Percentiles rank a stretch among this genome's conserved stretches.
phyloP scores from a whole-genome alignment of 1,140 invertebrate species.

The Tribolium castaneum region DNA sequence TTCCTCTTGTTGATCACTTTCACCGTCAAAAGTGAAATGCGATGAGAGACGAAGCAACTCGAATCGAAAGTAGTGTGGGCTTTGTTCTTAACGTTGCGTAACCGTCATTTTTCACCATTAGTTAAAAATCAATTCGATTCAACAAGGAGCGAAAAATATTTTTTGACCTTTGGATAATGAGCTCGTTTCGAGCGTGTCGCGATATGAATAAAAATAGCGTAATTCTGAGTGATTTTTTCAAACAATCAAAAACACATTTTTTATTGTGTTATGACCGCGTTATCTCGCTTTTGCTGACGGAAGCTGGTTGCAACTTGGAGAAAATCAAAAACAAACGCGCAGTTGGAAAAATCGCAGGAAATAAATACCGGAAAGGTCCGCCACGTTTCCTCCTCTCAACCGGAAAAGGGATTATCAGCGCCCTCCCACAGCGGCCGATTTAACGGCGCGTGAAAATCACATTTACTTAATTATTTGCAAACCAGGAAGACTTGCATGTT shows the following conservation, averaged over 20 bases:
- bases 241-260: too few species aligned
- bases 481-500: conserved; percentile 19
- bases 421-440: conserved; percentile 21
- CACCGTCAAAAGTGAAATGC: conserved; percentile 35
- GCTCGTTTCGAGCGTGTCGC: not conserved
- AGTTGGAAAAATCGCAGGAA: conserved; percentile 12
- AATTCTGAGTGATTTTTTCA: too few species aligned
- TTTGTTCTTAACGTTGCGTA: not conserved
- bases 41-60: not conserved
- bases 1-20: conserved; percentile 37
- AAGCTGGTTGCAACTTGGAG: not conserved
- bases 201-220: not conserved
- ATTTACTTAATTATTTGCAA: conserved; percentile 19
- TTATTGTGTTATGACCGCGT: too few species aligned
- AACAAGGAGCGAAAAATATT: not conserved
- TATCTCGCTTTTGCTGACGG: not conserved
- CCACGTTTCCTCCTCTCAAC: conserved; percentile 16
- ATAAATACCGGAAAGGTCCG: conserved; percentile 14
- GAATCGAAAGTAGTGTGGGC: not conserved
- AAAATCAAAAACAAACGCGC: not conserved
- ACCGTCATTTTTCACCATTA: not conserved
- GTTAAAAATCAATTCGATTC: not conserved
- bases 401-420: conserved; percentile 29
- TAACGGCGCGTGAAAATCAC: conserved; percentile 20
- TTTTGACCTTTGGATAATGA: not conserved